Conservation (phyloP, 2,797 vertebrate species). For the Vespertilio murinus region DNA sequence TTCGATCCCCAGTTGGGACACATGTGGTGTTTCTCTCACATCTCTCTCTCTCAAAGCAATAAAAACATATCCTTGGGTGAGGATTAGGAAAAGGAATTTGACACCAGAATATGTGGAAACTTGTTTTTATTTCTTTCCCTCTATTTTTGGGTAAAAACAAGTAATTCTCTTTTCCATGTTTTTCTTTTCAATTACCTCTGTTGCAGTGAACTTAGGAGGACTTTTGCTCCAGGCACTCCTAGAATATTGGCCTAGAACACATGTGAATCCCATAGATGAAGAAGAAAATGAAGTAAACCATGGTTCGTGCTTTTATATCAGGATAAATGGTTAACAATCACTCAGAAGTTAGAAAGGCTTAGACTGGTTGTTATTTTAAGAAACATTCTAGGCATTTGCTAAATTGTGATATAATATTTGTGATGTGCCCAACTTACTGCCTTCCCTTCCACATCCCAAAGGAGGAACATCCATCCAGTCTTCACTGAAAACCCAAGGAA, state of each 20-base stretch:
- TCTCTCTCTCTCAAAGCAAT: background rate
- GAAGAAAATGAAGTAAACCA: conserved; percentile 98
- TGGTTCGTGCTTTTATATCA: conserved; percentile 84
- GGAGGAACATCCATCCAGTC: background rate
- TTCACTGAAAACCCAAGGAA: background rate
- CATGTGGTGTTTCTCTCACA: background rate
- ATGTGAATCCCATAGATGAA: conserved; percentile 97
- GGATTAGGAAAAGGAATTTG: background rate
- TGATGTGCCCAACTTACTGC: background rate
- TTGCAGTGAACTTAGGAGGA: conserved; percentile 95
- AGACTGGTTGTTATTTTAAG: background rate
- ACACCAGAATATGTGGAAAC: background rate
- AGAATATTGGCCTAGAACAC: conserved; percentile 98
- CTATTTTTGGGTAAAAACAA: background rate
- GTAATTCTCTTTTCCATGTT: background rate
- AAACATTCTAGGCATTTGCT: background rate
- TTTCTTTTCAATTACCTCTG: background rate
- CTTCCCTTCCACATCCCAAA: background rate
- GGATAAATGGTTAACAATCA: background rate
- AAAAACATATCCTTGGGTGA: background rate
- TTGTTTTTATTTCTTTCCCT: conserved; percentile 11
- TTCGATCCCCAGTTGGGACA: background rate
- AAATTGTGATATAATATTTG: background rate
- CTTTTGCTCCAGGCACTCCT: conserved; percentile 96
- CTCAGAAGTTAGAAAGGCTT: background rate